Percentiles rank a stretch among this genome's conserved stretches.
Evolutionary conservation across 92 coral and sea anemone genomes (phyloP).

Genomic region (Zoanthus sansibaricus): DNA sequence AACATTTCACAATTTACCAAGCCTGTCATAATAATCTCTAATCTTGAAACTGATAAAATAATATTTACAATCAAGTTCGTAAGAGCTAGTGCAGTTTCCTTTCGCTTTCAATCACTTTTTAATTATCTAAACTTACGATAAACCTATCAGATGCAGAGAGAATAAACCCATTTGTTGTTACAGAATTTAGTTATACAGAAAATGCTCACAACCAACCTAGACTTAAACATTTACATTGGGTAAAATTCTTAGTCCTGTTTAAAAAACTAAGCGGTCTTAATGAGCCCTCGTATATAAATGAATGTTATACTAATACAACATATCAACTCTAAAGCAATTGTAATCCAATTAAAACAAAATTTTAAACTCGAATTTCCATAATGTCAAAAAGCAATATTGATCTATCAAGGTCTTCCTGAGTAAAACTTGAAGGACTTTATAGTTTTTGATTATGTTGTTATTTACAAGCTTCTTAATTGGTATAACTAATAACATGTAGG

Average conservation of each 20-base stretch:
- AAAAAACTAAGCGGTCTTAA: not conserved
- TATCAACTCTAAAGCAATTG: slow-evolving; percentile 19
- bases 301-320: not conserved
- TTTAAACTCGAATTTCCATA: not conserved
- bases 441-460: not conserved
- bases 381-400: not conserved
- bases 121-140: not conserved
- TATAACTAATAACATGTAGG: not conserved
- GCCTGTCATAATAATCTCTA: too few species aligned
- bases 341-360: slow-evolving; percentile 31
- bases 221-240: not conserved
- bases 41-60: not conserved
- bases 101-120: not conserved
- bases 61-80: not conserved
- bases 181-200: not conserved
- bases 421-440: not conserved
- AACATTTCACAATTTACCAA: too few species aligned
- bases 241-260: not conserved
- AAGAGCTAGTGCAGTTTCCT: not conserved
- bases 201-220: not conserved
- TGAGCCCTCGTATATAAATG: not conserved
- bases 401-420: not conserved
- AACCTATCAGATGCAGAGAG: not conserved
- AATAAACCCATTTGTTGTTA: not conserved
- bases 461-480: not conserved